A percentile compares a stretch with the other conserved stretches of the same genome.
phyloP scores from a whole-genome alignment of 2,888 invertebrate species.

The Pogonocherus hispidulus region DNA sequence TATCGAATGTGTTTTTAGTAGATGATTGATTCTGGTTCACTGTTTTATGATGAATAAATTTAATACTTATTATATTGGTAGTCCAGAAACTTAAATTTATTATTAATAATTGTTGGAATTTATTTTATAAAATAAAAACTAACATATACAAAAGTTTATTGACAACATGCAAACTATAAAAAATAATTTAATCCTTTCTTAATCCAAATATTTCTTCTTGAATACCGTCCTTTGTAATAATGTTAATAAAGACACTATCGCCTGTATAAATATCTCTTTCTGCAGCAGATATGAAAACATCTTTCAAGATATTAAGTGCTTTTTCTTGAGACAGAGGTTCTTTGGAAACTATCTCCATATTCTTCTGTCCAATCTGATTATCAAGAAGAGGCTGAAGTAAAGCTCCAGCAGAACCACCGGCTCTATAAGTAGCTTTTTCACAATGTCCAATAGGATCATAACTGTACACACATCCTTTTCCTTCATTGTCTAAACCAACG shows the following conservation, averaged over 20 bases:
- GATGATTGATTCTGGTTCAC: too few relatives aligned
- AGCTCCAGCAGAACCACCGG: conserved; percentile 92
- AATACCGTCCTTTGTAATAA: conserved; percentile 91
- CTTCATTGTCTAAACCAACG: conserved; percentile 93
- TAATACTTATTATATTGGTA: too few relatives aligned
- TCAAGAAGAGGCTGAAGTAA: conserved; percentile 95
- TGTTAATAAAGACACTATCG: conserved; percentile 87
- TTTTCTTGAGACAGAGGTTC: conserved; percentile 81
- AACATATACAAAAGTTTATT: conserved; percentile 20
- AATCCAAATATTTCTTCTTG: conserved; percentile 81
- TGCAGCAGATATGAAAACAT: conserved; percentile 97
- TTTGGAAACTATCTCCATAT: conserved; percentile 80
- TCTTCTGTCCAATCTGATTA: conserved; percentile 94
- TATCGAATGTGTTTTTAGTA: too few relatives aligned
- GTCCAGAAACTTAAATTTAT: too few relatives aligned
- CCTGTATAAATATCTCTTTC: conserved; percentile 99
- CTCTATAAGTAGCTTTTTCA: conserved; percentile 86
- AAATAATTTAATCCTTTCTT: conserved; percentile 83
- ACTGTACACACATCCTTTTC: conserved; percentile 94
- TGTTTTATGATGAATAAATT: too few relatives aligned
- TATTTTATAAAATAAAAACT: too few relatives aligned
- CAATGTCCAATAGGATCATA: conserved; percentile 98
- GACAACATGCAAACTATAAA: not conserved
- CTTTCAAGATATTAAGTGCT: conserved; percentile 89
- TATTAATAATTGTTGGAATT: too few relatives aligned